Base-by-base conservation (phyloP, 2,797 vertebrate species). In the Trachops cirrhosus region DNA sequence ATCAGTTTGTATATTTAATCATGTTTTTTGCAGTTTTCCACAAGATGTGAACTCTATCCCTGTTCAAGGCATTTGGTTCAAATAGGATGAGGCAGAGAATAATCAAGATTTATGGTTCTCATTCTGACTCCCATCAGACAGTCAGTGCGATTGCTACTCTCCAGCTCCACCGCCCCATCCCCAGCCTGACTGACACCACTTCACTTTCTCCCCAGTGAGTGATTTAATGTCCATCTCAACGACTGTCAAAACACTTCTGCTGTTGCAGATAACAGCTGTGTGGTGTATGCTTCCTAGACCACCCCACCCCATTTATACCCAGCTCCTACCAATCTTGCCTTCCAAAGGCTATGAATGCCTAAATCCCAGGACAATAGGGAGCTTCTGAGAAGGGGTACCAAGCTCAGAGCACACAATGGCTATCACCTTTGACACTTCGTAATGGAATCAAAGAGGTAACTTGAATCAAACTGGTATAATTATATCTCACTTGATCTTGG, bases 91-190 rank as follows among this genome's bases (percentile, higher is more conserved):
- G 98, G 98, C 98, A 98, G 97, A 98, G 95, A 98, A 98, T 98
- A 98, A 99, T 98, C 98, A 98, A 98, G 98, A 99, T 98, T 98
- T 98, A 98, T 98, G 98, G 98, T 97, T 97, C 98, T 98, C 98
- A 97, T 98, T 98, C 98, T 95, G 96, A 98, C 97, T 97, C 57
- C 73, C 95, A 96, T 98, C 98, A 94, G 95, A 97, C 84, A 86
- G 96, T 92, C 96, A 37, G 95, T 84, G 95, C 91, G 91, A 90
- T 89, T 29, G 73, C 96, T 80, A 37, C 84, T 50, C 48, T 39
- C 93, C 79, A 93, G 98, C 96, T 97, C 98, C 97, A 5, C 97
- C 96, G 79, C 67, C 29, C 74, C 14, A 1, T 48, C 54, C 93
- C 46, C 82, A 95, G 98, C 98, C 98, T 98, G 90, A 97, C 96